Percentiles rank a stretch among this genome's conserved stretches.
Conservation (phyloP, 2,113 vertebrate genomes). For the Glaucomys volans region DNA sequence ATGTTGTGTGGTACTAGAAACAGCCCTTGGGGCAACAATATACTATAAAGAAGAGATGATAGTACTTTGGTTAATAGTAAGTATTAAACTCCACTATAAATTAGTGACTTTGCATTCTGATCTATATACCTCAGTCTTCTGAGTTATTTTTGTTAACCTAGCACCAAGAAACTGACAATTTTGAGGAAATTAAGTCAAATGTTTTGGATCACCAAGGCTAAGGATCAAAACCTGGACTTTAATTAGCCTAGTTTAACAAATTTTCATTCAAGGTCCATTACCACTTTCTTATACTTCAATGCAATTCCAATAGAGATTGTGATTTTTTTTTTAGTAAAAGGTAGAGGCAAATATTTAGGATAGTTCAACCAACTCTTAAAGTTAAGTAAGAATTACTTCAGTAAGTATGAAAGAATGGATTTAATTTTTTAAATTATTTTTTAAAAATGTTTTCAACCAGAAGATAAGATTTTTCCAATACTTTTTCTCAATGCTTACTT, state of each 20-base stretch:
- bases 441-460: neutral
- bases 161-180: neutral
- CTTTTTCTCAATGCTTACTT: neutral
- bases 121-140: neutral
- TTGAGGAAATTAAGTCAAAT: neutral
- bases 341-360: neutral
- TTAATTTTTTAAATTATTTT: constrained; percentile 52
- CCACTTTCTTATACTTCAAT: neutral
- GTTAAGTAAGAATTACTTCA: constrained; percentile 51
- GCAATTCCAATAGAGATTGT: neutral
- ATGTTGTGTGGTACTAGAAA: neutral
- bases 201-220: neutral
- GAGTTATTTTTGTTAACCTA: constrained; percentile 7
- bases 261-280: neutral
- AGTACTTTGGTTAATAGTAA: neutral
- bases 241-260: neutral
- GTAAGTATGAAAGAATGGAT: constrained; percentile 16
- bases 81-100: neutral
- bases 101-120: neutral
- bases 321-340: neutral
- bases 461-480: constrained; percentile 42
- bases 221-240: neutral
- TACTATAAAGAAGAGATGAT: neutral
- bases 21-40: neutral
- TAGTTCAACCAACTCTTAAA: neutral